Evolutionary conservation across 2,888 invertebrate genomes (phyloP).

Genomic region (Drosophila kambysellisi): DNA sequence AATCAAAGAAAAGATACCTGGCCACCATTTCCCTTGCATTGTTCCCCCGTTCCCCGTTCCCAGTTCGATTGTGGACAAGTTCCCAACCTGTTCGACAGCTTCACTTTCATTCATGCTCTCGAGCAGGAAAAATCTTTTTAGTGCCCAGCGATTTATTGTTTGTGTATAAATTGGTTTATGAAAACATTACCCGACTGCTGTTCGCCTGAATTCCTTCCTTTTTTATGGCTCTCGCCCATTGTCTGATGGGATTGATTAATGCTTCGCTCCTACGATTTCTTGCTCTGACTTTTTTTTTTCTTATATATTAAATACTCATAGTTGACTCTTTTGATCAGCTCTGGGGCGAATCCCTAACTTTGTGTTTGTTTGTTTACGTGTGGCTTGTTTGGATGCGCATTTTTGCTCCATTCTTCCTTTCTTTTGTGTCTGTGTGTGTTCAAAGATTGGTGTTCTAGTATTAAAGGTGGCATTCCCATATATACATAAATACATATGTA

Average conservation of each 20-base stretch:
- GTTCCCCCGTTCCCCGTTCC: slow-evolving; percentile 37
- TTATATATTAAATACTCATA: slow-evolving; percentile 32
- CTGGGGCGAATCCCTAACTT: slow-evolving; percentile 15
- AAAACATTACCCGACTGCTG: slow-evolving; percentile 59
- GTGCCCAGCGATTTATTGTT: slow-evolving; percentile 58
- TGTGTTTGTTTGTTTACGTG: slow-evolving; percentile 42
- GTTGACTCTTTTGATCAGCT: slow-evolving; percentile 46
- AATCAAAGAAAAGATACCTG: slow-evolving; percentile 40
- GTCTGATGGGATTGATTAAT: slow-evolving; percentile 71
- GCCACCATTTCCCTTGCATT: slow-evolving; percentile 50
- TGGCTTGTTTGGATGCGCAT: slow-evolving; percentile 49
- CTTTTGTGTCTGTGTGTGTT: not conserved
- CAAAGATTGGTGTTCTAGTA: slow-evolving; percentile 3
- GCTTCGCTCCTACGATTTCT: slow-evolving; percentile 41
- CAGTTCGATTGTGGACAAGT: slow-evolving; percentile 6
- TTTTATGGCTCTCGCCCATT: slow-evolving; percentile 46
- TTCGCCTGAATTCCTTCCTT: slow-evolving; percentile 56
- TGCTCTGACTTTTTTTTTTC: slow-evolving; percentile 9
- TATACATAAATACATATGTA: not conserved
- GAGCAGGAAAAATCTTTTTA: slow-evolving; percentile 31
- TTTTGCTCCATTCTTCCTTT: slow-evolving; percentile 11
- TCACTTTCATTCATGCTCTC: slow-evolving; percentile 70
- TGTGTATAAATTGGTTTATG: slow-evolving; percentile 69
- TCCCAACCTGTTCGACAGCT: slow-evolving; percentile 53
- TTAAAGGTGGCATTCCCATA: slow-evolving; percentile 14